Evolutionary conservation across 1,140 invertebrate genomes (phyloP).

Genomic region (Drosophila azteca): DNA sequence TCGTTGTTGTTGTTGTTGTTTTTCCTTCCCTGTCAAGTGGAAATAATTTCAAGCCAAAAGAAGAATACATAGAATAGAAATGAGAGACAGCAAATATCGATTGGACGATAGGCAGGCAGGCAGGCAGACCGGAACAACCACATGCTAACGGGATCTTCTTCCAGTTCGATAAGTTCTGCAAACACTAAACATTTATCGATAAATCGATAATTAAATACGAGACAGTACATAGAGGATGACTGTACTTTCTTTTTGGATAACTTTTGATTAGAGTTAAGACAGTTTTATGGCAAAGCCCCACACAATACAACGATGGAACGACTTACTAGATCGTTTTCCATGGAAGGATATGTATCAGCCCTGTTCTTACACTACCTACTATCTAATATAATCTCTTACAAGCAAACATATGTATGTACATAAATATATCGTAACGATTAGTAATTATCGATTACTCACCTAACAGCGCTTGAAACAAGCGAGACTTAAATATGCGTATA

Average conservation of each 20-base stretch:
- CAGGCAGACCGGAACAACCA: slow-evolving; percentile 34
- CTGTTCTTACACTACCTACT: no score
- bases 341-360: no score
- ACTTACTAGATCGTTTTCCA: no score
- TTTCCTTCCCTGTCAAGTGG: slow-evolving; percentile 38
- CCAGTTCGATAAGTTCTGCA: slow-evolving; percentile 14
- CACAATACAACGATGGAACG: no score
- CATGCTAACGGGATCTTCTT: slow-evolving; percentile 39
- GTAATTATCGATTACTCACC: slow-evolving; percentile 88
- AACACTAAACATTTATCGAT: no score
- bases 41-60: slow-evolving; percentile 43
- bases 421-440: not conserved
- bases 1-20: slow-evolving; percentile 20
- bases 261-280: no score
- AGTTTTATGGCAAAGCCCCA: no score
- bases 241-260: no score
- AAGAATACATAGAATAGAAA: slow-evolving; percentile 4
- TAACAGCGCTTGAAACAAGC: slow-evolving; percentile 97
- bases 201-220: no score
- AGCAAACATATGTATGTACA: not conserved
- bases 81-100: slow-evolving; percentile 27
- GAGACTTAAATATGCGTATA: slow-evolving; percentile 98
- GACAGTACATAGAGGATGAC: no score
- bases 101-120: slow-evolving; percentile 41
- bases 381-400: not conserved